Percentiles rank a stretch among this genome's conserved stretches.
These are phyloP conservation scores for Hestina assimilis DNA, from an alignment of 1,140 invertebrate genomes.

Conservation along the genomic window DNA sequence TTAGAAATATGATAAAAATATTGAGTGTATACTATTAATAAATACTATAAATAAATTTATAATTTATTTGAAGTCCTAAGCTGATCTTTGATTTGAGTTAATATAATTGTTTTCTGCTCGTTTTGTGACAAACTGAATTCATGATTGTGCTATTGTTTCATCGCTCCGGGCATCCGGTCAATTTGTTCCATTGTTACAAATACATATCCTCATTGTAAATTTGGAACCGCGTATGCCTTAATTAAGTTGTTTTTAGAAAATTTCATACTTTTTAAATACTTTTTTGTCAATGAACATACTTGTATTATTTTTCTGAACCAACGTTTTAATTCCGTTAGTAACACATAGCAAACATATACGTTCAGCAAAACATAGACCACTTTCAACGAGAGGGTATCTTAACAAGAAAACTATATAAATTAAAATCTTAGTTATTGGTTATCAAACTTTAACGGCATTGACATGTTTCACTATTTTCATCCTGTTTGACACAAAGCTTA, in stretches of 20 bases:
- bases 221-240: constrained; percentile 33
- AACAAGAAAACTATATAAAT: background rate
- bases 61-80: constrained; percentile 20
- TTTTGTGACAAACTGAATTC: constrained; percentile 59
- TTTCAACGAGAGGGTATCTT: too few species aligned
- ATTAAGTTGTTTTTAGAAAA: constrained; percentile 30
- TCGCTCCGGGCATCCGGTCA: constrained; percentile 55
- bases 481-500: constrained; percentile 28
- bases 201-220: constrained; percentile 60
- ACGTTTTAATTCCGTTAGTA: too few species aligned
- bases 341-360: too few species aligned
- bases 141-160: constrained; percentile 73
- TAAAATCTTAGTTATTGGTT: background rate
- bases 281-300: too few species aligned
- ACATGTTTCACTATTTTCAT: constrained; percentile 26
- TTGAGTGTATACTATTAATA: background rate
- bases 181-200: constrained; percentile 74
- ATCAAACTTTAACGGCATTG: constrained; percentile 2
- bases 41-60: constrained; percentile 1
- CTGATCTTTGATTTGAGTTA: constrained; percentile 49
- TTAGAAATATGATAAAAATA: too few species aligned
- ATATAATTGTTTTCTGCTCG: constrained; percentile 59
- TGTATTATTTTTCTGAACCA: too few species aligned
- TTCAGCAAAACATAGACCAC: too few species aligned
- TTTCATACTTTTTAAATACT: constrained; percentile 13